Evolutionary conservation across 1,140 invertebrate species (phyloP), one percentile per base, ranked within the genome.

Genomic region (Drosophila serrata): DNA sequence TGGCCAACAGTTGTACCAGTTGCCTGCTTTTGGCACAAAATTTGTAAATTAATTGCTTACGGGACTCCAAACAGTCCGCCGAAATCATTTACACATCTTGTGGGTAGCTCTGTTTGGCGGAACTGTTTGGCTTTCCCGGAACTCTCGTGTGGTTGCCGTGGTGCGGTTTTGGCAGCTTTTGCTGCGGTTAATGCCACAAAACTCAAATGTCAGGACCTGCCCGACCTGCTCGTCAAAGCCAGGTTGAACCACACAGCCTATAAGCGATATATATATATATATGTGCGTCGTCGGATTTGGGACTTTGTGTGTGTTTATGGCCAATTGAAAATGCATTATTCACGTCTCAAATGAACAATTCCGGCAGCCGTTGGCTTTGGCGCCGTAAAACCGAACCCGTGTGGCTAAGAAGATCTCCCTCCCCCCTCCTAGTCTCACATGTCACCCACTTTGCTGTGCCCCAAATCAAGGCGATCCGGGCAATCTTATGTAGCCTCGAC

Each of bases 311-410:
- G 45, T 45, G 60, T 59, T 43, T 69, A 69, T 67, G 46, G 61
- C 53, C 68, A 72, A 72, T 72, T 72, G 68, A 72, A 72, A 72
- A 72, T 72, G 51, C 67, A 72, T 72, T 72, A 72, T 72, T 72
- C 43, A 72, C 24, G 65, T 58, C 62, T 67, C 46, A 49, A 72
- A 72, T 72, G 68, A 72, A 72, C 65, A 59, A 69, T 69, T 69
- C 65, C 59, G 42, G 59, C 43, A 49, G 17, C 59, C 17, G 29
- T 42, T 24, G 22, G 27, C 45, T 60, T 24, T 49, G 43, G 35
- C 62, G 48, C 39, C 62, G 29, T 68, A 27, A 68, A 68, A 67
- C 45, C 35, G n/a, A 67, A 67, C 17, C 56, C 64, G 40, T 37
- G 42, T 53, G 45, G 45, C 63, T 53, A 53, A 45, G 29, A 42